Base-by-base conservation (phyloP, 2,113 vertebrate genomes). In the Onychostruthus taczanowskii region DNA sequence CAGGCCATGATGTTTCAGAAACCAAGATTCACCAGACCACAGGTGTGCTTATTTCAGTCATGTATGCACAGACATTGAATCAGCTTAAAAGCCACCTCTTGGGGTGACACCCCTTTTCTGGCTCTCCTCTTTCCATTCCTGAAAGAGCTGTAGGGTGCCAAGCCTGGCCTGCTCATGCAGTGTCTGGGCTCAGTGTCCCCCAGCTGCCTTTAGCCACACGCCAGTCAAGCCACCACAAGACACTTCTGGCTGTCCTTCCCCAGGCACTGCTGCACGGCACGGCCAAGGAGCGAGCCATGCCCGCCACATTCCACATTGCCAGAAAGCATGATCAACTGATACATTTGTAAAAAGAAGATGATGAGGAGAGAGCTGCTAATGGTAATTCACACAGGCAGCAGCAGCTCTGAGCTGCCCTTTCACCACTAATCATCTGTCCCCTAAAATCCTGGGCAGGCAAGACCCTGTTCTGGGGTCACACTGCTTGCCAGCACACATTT, bases 201-300 rank as follows among this genome's bases (percentile, higher is more conserved):
- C 83, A 52, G 35, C 35, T 84, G 53, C n/a, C 41, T 41, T 24
- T 52, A n/a, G 7, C 7, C 14, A 7, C 24, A 37, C 39, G 20
- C 15, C 55, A 81, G 47, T 44, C 14, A 27, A 2, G 1, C 30
- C 68, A 84, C 37, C 77, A 33, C 12, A 2, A 2, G 27, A 4
- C 10, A 1, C 6, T 44, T 67, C 44, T 0, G 0, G 0, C 8
- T 9, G 27, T 30, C 47, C 74, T 90, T 41, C 30, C 78, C 43
- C 6, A 5, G 14, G 56, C 70, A 37, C 63, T 1, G 0, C 70
- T 62, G 64, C 64, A 10, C 0, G 0, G 20, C 15, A 13, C 19
- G 4, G 52, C 55, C 35, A 19, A 30, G 61, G 64, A 56, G 56
- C 0, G 0, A 86, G 27, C 56, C 21, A 2, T 39, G 64, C 47